Percentiles rank a stretch among this genome's conserved stretches.
These are phyloP conservation scores for Lepilemur ruficaudatus DNA, from an alignment of 2,797 vertebrate genomes.

Conservation along the genomic window DNA sequence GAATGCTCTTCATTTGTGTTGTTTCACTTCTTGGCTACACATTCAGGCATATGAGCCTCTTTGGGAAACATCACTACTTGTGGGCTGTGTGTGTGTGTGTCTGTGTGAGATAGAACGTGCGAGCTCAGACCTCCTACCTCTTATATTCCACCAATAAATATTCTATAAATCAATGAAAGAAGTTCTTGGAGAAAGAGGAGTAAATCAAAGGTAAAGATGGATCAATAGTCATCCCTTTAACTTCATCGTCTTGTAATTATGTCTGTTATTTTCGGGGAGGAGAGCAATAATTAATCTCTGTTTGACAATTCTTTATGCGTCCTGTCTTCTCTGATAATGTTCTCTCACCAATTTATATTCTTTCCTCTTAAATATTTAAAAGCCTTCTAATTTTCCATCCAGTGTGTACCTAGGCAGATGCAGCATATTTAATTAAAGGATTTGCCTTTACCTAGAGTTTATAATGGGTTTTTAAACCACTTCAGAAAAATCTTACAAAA, in stretches of 20 bases:
- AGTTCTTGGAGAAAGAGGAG: slow-evolving; percentile 3
- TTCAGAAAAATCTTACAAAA: slow-evolving; percentile 62
- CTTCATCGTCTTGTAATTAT: slow-evolving; percentile 34
- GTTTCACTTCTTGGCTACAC: neutral
- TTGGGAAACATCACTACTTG: neutral
- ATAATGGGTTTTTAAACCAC: slow-evolving; percentile 48
- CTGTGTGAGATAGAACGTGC: neutral
- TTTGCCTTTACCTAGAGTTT: slow-evolving; percentile 72
- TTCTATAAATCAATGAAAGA: neutral
- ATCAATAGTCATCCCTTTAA: neutral
- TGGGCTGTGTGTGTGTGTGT: neutral
- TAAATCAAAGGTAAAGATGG: neutral
- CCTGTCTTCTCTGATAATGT: slow-evolving; percentile 70
- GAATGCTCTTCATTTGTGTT: too few species aligned
- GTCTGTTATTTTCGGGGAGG: slow-evolving; percentile 40
- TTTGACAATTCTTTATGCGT: slow-evolving; percentile 79
- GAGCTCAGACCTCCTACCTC: neutral
- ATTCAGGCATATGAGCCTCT: neutral
- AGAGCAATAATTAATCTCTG: slow-evolving; percentile 69
- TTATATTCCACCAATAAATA: neutral
- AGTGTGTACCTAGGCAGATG: slow-evolving; percentile 69
- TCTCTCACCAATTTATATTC: slow-evolving; percentile 77
- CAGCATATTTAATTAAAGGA: slow-evolving; percentile 76
- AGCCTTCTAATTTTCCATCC: slow-evolving; percentile 72
- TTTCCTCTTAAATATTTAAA: slow-evolving; percentile 81